Conservation (phyloP, 2,113 vertebrate genomes). For the Scalopus aquaticus region DNA sequence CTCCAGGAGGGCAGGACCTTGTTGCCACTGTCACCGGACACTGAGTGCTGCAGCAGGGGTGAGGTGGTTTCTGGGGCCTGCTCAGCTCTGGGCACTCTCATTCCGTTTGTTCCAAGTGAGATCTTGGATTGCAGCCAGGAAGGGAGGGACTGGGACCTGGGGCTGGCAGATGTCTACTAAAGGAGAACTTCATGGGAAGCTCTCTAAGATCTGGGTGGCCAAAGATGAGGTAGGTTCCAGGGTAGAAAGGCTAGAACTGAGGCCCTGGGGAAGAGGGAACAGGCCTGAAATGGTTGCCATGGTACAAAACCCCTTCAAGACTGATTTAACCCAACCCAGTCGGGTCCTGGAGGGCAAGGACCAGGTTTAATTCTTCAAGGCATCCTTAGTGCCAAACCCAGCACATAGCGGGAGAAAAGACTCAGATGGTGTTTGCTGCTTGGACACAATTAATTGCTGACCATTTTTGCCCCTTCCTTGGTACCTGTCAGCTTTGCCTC, state of each 20-base stretch:
- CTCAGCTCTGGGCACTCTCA: background rate
- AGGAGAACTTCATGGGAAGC: background rate
- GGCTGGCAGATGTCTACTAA: background rate
- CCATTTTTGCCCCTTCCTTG: background rate
- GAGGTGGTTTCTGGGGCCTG: background rate
- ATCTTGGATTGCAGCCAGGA: background rate
- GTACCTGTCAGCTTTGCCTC: background rate
- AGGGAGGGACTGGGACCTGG: background rate
- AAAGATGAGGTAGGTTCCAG: rapidly evolving
- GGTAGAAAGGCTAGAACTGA: background rate
- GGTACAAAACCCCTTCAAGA: background rate
- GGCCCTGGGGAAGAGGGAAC: background rate
- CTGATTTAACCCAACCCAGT: background rate
- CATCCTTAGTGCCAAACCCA: background rate
- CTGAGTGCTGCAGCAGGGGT: background rate
- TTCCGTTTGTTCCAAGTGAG: background rate
- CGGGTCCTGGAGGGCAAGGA: background rate
- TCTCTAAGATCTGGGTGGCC: background rate
- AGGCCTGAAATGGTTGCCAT: background rate
- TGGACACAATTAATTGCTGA: background rate
- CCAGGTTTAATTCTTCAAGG: background rate
- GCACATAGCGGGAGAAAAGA: background rate
- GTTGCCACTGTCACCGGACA: background rate
- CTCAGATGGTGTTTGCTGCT: background rate
- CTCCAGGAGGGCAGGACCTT: background rate